Evolutionary conservation across 2,888 invertebrate genomes (phyloP), one percentile per base, ranked within the genome.

Genomic region (Conops quadrifasciatus): DNA sequence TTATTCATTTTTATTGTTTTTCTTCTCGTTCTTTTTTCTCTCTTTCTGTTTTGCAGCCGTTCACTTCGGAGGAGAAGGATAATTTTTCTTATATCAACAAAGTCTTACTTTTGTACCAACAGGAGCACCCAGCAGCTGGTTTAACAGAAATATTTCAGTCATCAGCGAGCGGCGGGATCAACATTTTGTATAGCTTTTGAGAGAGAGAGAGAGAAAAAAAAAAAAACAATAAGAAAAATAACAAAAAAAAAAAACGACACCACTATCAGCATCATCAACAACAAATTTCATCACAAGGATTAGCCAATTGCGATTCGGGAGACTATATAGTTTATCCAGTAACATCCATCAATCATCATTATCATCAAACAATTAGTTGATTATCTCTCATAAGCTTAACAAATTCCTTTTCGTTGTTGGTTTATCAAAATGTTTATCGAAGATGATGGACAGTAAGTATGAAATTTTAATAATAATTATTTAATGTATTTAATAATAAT

Each of bases 401-500:
- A 28, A 21, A 24, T 58, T 58, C 9, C 36, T 36, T 9, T 16
- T 58, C 26, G 58, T 58, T 24, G 26, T 26, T 58, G 58, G 16
- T 24, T 36, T 58, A 26, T 58, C 58, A 58, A 58, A 24, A 80
- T 80, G 80, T 80, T 80, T 76, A 80, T 80, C 79, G 80, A 80
- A 80, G 80, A 80, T 79, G 80, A 80, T 77, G 81, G 81, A 74
- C 81, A 80, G 80, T 80, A 78, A 80, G 80, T 80, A 80, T 56
- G 24, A 36, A 60, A 70, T 53, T 45, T 75, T 68, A 72, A 51
- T 26, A 15, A 56, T 53, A 43, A 70, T 67, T 43, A 49, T 5
- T 69, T 70, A 11, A 26, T 59, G 16, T 28, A n/a, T 59, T 59
- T 28, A 15, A 5, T 59, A 59, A 36, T 4, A 36, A 28, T 15